phyloP scores from a whole-genome alignment of 2,888 invertebrate species.

The Cosmorhoe ocellata region DNA sequence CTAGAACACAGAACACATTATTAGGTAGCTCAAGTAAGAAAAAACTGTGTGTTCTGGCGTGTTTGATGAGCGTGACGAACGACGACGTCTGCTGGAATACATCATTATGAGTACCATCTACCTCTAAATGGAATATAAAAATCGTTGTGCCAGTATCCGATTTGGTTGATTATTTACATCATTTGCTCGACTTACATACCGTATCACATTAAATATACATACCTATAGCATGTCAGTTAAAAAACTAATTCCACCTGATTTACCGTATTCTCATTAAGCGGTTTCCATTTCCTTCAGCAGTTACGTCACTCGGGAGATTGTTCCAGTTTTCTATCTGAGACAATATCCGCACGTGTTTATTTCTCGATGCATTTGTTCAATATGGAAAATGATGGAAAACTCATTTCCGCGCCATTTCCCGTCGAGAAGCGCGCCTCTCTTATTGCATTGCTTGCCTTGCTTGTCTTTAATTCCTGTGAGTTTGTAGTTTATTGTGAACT shows the following conservation, averaged over 20 bases:
- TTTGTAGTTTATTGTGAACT: slow-evolving; percentile 7
- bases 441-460: slow-evolving; percentile 35
- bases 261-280: slow-evolving; percentile 15
- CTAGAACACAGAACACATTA: slow-evolving; percentile 16
- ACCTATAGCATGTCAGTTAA: too few species aligned
- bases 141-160: slow-evolving; percentile 3
- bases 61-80: slow-evolving; percentile 36
- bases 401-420: slow-evolving; percentile 76
- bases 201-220: too few species aligned
- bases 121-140: slow-evolving; percentile 21
- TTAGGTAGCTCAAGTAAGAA: slow-evolving; percentile 18
- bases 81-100: slow-evolving; percentile 29
- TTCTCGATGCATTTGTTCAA: slow-evolving; percentile 74
- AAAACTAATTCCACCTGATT: background rate
- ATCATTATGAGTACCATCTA: slow-evolving; percentile 17
- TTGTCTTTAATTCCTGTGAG: slow-evolving; percentile 26
- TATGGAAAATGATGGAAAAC: slow-evolving; percentile 74
- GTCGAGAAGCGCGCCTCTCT: slow-evolving; percentile 30
- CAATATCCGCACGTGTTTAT: slow-evolving; percentile 77
- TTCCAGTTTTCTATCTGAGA: slow-evolving; percentile 46
- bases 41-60: slow-evolving; percentile 31
- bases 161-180: background rate
- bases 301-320: slow-evolving; percentile 52
- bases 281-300: slow-evolving; percentile 43
- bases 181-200: too few species aligned